Conservation (phyloP, 2,888 invertebrate genomes). For the Drosophila nr. medialis region DNA sequence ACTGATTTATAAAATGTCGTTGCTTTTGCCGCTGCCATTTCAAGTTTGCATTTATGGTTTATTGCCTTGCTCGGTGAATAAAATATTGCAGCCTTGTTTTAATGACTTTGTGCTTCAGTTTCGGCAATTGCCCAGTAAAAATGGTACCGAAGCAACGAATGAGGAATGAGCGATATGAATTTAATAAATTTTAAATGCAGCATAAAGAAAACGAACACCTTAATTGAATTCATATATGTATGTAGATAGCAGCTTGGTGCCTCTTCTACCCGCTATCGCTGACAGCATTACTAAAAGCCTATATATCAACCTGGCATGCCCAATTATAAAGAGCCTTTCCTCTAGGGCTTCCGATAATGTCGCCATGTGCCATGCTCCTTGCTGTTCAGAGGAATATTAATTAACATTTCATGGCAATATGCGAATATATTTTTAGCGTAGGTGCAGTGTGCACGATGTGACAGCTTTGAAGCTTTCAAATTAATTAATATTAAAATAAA, state of each 20-base stretch:
- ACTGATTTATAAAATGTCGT: slow-evolving; percentile 12
- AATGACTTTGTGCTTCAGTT: slow-evolving; percentile 11
- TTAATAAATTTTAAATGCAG: slow-evolving; percentile 25
- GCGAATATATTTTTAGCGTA: slow-evolving; percentile 41
- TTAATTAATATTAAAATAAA: slow-evolving; percentile 60
- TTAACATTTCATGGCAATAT: slow-evolving; percentile 59
- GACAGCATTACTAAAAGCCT: slow-evolving; percentile 41
- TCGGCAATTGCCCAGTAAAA: slow-evolving; percentile 30
- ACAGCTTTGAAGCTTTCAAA: slow-evolving; percentile 43
- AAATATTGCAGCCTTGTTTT: slow-evolving; percentile 33
- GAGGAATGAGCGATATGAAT: slow-evolving; percentile 7
- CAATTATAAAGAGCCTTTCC: slow-evolving; percentile 11
- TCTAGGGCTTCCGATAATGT: slow-evolving; percentile 4
- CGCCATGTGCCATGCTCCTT: neutral
- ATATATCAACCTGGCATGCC: slow-evolving; percentile 30
- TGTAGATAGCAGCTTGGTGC: slow-evolving; percentile 6
- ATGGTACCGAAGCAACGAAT: neutral
- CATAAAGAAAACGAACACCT: slow-evolving; percentile 15
- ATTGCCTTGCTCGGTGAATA: slow-evolving; percentile 35
- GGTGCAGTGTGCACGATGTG: slow-evolving; percentile 23
- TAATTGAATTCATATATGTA: slow-evolving; percentile 26
- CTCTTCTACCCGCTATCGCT: slow-evolving; percentile 3
- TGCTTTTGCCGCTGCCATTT: slow-evolving; percentile 7
- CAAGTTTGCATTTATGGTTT: slow-evolving; percentile 51
- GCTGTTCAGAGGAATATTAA: slow-evolving; percentile 53